These are phyloP conservation scores for Thamnophis elegans DNA, from an alignment of 2,797 vertebrate genomes.

Conservation along the genomic window DNA sequence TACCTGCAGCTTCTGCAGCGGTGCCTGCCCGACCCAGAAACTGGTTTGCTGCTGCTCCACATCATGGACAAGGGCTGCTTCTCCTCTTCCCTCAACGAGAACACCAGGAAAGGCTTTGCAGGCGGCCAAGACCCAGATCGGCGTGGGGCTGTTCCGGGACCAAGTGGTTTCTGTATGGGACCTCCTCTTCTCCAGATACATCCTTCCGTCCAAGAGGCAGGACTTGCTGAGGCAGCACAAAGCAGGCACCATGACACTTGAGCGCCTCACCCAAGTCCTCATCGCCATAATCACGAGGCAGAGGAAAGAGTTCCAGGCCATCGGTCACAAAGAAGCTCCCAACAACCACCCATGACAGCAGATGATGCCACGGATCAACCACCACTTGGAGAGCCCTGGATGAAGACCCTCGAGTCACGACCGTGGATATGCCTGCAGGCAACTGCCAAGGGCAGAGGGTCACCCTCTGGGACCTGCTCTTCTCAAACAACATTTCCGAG, in stretches of 20 bases:
- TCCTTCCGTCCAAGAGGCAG: conserved; percentile 74
- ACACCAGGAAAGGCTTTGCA: no score
- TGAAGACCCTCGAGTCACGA: accelerated
- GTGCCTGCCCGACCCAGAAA: conserved; percentile 68
- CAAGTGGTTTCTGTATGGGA: conserved; percentile 58
- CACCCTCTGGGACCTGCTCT: conserved; percentile 81
- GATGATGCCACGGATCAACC: background rate
- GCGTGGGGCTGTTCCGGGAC: conserved; percentile 12
- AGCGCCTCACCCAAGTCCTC: no score
- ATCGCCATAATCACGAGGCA: no score
- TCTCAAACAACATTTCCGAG: conserved; percentile 54
- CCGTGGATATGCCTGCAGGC: conserved; percentile 60
- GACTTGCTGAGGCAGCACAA: conserved; percentile 51
- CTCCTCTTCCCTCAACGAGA: no score
- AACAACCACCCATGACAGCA: background rate
- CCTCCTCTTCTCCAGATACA: conserved; percentile 62
- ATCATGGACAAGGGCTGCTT: no score
- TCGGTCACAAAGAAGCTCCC: no score
- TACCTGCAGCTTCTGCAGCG: conserved; percentile 46
- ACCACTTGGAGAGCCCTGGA: background rate
- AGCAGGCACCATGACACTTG: no score
- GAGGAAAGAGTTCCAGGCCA: no score
- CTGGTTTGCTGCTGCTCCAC: conserved; percentile 56
- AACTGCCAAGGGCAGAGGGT: conserved; percentile 71
- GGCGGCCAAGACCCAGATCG: no score